Conservation (phyloP, 2,888 invertebrate species). For the Xylophagus ater region DNA sequence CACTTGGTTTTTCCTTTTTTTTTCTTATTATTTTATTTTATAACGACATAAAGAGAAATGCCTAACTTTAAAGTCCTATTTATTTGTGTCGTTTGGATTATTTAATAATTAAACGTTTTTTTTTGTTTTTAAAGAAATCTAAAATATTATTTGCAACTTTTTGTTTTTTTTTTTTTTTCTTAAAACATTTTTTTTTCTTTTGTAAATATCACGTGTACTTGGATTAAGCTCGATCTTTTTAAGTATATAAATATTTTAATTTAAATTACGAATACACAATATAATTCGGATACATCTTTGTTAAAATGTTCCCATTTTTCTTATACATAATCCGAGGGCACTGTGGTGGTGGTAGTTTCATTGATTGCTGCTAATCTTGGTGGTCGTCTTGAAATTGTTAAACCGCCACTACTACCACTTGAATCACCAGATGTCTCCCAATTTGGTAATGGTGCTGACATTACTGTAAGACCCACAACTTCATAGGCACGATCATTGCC, state of each 20-base stretch:
- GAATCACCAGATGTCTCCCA: constrained; percentile 33
- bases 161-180: constrained; percentile 1
- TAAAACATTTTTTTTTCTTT: constrained; percentile 1
- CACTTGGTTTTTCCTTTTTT: neutral
- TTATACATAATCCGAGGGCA: constrained; percentile 48
- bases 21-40: too few relatives aligned
- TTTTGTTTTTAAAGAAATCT: neutral
- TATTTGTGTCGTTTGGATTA: neutral
- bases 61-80: neutral
- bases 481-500: constrained; percentile 47
- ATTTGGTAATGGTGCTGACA: constrained; percentile 40
- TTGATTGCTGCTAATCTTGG: constrained; percentile 45
- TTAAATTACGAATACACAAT: neutral
- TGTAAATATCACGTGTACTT: constrained; percentile 14
- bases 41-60: too few relatives aligned
- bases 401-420: constrained; percentile 27
- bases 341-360: constrained; percentile 44
- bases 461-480: constrained; percentile 45
- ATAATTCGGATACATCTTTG: too few relatives aligned
- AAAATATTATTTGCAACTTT: neutral
- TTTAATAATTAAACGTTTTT: constrained; percentile 2
- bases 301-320: neutral
- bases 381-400: constrained; percentile 34
- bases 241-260: neutral
- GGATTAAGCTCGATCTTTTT: constrained; percentile 13